Base-by-base conservation (phyloP, 2,888 invertebrate species). In the Thymelicus lineola region DNA sequence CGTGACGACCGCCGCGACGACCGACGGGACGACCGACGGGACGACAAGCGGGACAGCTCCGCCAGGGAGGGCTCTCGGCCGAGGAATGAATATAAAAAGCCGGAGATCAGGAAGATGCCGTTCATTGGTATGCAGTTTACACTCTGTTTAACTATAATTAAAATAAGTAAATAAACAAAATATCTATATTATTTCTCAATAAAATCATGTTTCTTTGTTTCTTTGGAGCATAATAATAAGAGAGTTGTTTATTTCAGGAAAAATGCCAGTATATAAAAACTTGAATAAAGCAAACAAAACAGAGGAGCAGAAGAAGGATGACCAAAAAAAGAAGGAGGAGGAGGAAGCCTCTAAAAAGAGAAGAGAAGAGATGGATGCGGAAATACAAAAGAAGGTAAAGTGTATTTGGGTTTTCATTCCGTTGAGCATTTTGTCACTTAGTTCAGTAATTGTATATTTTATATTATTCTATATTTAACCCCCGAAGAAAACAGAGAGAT, bases 191-290 rank as follows among this genome's bases (percentile, higher is more conserved):
- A 28, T 28, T 28, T 28, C 28, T 28, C 28, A 28, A 28, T 1
- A 28, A 28, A 5, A 28, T 28, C 28, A 28, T 28, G 28, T 28
- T 28, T 28, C 5, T 28, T 28, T n/a, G n/a, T n/a, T n/a, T n/a
- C n/a, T n/a, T n/a, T n/a, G n/a, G n/a, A n/a, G 28, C 1, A 28
- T 3, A 3, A 28, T 28, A 28, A 28, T 28, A 28, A 5, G 3
- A 28, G 5, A 5, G 28, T 28, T 28, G 3, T 28, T 28, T 28
- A 28, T 62, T 70, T 14, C 74, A 94, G 94, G 94, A 71, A 95
- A 97, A 84, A 96, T 97, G 96, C 97, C 97, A 0, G 94, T 97
- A 12, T 97, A 96, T 80, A 96, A 96, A 80, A 86, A 88, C 66
- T 77, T 94, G 67, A 81, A 79, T 15, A 92, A 91, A 72, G 79